Percentiles rank a stretch among this genome's conserved stretches.
These are phyloP conservation scores for Tricholauxania praeusta DNA, from an alignment of 2,888 invertebrate species.

Conservation along the genomic window DNA sequence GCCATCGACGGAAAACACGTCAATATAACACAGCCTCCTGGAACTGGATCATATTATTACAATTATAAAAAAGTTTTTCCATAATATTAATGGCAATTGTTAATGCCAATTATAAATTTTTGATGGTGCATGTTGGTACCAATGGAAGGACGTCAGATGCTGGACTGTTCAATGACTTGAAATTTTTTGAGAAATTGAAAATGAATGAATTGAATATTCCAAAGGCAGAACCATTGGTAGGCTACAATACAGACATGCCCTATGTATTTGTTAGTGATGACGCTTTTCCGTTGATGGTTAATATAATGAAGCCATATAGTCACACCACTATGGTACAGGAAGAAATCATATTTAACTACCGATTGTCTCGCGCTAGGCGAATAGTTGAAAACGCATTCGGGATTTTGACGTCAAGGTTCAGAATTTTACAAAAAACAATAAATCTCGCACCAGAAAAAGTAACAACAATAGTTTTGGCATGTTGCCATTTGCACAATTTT, in stretches of 20 bases:
- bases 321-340: background rate
- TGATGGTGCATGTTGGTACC: too few species aligned
- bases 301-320: background rate
- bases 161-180: too few species aligned
- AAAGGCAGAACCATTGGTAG: too few species aligned
- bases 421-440: background rate
- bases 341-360: background rate
- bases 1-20: slow-evolving; percentile 1
- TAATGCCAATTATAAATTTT: too few species aligned
- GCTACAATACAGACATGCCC: background rate
- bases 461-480: background rate
- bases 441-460: background rate
- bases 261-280: slow-evolving; percentile 2
- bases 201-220: too few species aligned
- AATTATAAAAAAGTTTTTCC: too few species aligned
- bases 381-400: background rate
- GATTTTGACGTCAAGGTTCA: background rate
- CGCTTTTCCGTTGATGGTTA: background rate
- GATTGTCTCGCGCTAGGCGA: background rate
- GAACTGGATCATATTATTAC: too few species aligned
- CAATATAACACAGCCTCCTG: too few species aligned
- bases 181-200: too few species aligned
- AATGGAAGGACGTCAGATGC: too few species aligned
- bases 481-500: too few species aligned
- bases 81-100: too few species aligned